Evolutionary conservation across 2,797 vertebrate species (phyloP), one percentile per base, ranked within the genome.

Genomic region (Silurus lanzhouensis): DNA sequence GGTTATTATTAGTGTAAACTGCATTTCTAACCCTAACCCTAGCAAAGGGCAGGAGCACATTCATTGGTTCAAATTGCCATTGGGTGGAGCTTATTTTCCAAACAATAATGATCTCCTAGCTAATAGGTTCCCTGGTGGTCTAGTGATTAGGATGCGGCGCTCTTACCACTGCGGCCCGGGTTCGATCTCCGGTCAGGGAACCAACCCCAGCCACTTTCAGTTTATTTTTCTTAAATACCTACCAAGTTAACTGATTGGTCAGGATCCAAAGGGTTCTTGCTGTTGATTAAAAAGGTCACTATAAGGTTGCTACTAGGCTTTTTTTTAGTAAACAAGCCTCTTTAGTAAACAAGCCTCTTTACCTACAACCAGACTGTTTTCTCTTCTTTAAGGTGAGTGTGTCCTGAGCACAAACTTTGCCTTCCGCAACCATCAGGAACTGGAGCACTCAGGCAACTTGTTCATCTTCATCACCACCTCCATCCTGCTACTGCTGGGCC

Each of bases 331-430:
- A 64, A 31, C 31, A 31, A 31, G 31, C 14, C 20, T 19, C 15
- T 80, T 48, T 31, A 55, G 1, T 48, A 3, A 27, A 2, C 19
- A 6, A 0, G 78, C 27, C 15, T 60, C 38, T 64, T 46, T 64
- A 25, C 7, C 60, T 79, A 48, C 38, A 79, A 31, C 38, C 61
- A 80, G 31, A 25, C 22, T 64, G 60, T 81, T 81, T 68, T 83
- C 67, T 64, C 17, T 75, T 25, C 83, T 91, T 85, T 71, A 83
- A 97, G 97, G 96, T 2, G 95, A 97, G 85, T 99, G 98, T 85
- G 86, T 97, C 89, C 94, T 99, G 88, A 93, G 27, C 82, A 92
- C 86, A 63, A 94, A 94, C 66, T 74, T 94, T 70, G 86, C 93
- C 0, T 94, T 95, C 90, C 86, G 58, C 60, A 92, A 93, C 22